Evolutionary conservation across 2,113 vertebrate genomes (phyloP).

Genomic region (Syngnathus typhle): DNA sequence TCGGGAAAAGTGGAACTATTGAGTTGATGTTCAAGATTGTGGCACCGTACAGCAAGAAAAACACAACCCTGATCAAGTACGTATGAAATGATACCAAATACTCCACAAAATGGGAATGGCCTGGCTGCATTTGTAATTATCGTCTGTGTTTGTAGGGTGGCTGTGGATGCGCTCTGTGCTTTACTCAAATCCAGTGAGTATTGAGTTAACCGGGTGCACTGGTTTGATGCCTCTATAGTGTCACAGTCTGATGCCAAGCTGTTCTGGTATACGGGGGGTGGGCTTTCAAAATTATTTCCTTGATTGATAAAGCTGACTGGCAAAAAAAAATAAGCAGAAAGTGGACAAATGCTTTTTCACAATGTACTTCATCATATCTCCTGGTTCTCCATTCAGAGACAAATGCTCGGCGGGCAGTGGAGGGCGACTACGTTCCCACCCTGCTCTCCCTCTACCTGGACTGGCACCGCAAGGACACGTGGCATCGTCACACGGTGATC

Average conservation of each 20-base stretch:
- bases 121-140: conserved; percentile 3
- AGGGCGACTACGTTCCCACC: conserved; percentile 79
- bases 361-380: background rate
- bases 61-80: conserved; percentile 87
- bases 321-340: background rate
- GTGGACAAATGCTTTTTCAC: background rate
- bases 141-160: conserved; percentile 77
- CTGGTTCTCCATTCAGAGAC: conserved; percentile 71
- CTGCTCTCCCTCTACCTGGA: conserved; percentile 87
- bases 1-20: conserved; percentile 90
- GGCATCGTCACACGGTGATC: conserved; percentile 88
- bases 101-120: background rate
- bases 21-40: conserved; percentile 92
- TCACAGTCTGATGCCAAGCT: background rate
- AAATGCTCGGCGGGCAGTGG: conserved; percentile 88
- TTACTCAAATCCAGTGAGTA: conserved; percentile 99
- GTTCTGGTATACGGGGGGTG: background rate
- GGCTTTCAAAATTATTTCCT: background rate
- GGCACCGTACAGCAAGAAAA: conserved; percentile 89
- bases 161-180: conserved; percentile 91
- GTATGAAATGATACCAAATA: background rate
- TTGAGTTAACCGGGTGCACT: conserved; percentile 9
- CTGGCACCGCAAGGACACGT: conserved; percentile 91
- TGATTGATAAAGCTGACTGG: background rate
- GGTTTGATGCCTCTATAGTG: background rate